These are phyloP conservation scores for Adelosebastes latens DNA, from an alignment of 2,797 vertebrate species.

Conservation along the genomic window DNA sequence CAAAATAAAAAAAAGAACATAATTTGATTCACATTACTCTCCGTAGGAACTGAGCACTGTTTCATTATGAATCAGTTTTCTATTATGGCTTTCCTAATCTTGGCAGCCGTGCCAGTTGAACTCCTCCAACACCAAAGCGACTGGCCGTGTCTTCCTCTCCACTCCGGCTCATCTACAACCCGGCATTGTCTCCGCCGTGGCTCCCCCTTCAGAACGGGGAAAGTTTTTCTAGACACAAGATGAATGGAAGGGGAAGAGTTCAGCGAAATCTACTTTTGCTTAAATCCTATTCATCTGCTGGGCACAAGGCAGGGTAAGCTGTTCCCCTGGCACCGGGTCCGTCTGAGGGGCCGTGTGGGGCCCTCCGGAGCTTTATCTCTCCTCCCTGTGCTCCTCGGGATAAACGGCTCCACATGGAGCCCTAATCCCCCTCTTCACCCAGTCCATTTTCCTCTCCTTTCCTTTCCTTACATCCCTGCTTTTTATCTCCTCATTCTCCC, in stretches of 20 bases:
- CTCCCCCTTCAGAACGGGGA: constrained; percentile 44
- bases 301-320: constrained; percentile 81
- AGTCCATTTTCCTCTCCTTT: constrained; percentile 47
- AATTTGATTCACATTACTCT: constrained; percentile 51
- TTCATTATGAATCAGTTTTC: constrained; percentile 51
- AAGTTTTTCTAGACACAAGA: constrained; percentile 66
- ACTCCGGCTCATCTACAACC: constrained; percentile 34
- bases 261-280: constrained; percentile 80
- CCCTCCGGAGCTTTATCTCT: constrained; percentile 80
- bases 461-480: constrained; percentile 41
- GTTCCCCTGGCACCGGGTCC: constrained; percentile 78
- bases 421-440: constrained; percentile 78
- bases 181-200: constrained; percentile 46
- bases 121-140: constrained; percentile 43
- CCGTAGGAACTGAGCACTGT: constrained; percentile 26
- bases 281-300: constrained; percentile 83
- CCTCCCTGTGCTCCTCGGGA: constrained; percentile 79
- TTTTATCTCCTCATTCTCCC: constrained; percentile 20
- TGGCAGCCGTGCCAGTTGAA: constrained; percentile 48
- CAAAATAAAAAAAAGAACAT: constrained; percentile 26
- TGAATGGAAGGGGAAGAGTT: constrained; percentile 77
- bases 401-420: constrained; percentile 82
- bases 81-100: constrained; percentile 50
- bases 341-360: constrained; percentile 75
- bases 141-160: constrained; percentile 36